Percentiles rank a stretch among this genome's conserved stretches.
These are phyloP conservation scores for Vimba vimba DNA, from an alignment of 2,113 vertebrate species.

Conservation along the genomic window DNA sequence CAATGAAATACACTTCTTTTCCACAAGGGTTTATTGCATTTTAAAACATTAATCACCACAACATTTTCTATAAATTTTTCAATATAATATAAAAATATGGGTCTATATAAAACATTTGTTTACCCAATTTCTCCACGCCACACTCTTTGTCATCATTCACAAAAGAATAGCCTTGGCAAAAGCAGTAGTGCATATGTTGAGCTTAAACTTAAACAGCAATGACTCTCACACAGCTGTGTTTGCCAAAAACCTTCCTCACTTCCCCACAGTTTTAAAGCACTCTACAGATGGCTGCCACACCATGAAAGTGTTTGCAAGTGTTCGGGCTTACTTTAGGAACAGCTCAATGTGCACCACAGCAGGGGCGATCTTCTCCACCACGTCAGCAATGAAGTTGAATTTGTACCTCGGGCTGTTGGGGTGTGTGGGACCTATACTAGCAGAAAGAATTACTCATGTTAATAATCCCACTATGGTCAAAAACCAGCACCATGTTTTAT, in stretches of 20 bases:
- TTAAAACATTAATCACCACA: not conserved
- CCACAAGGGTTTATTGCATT: not conserved
- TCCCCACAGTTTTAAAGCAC: not conserved
- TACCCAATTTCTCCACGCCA: not conserved
- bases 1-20: too few species aligned
- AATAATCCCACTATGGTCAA: not conserved
- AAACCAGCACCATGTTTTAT: not conserved
- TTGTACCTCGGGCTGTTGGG: conserved; percentile 88
- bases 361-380: conserved; percentile 94
- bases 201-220: conserved; percentile 2
- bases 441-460: conserved; percentile 77
- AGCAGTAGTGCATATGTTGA: conserved; percentile 20
- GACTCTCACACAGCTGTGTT: conserved; percentile 21
- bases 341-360: conserved; percentile 97
- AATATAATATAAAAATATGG: too few species aligned
- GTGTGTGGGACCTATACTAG: conserved; percentile 87
- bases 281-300: not conserved
- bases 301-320: conserved; percentile 24
- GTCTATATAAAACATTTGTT: not conserved
- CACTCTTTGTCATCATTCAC: not conserved
- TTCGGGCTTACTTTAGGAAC: conserved; percentile 83
- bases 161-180: not conserved
- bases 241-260: conserved; percentile 14
- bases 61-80: too few species aligned
- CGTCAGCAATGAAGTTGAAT: conserved; percentile 98